Conservation (phyloP, 2,113 vertebrate species). For the Phalacrocorax brasilianus region DNA sequence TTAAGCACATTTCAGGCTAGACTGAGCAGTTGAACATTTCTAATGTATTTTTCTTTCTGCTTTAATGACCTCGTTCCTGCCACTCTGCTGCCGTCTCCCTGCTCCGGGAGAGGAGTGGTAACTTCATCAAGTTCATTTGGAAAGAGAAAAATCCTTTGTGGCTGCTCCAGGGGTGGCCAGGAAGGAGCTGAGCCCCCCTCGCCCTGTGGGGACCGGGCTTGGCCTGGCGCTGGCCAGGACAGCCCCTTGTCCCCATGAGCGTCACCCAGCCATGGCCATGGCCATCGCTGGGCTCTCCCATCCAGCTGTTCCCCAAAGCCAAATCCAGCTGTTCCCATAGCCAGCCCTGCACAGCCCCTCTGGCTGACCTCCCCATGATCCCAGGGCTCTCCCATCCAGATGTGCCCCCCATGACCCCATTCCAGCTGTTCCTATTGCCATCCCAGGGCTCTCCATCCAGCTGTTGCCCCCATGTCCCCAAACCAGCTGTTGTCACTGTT, state of each 20-base stretch:
- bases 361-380: fast-evolving
- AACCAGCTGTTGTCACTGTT: not conserved
- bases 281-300: fast-evolving
- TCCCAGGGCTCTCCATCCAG: not conserved
- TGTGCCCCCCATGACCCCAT: not conserved
- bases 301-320: not conserved
- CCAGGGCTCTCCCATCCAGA: not conserved
- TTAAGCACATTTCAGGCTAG: slow-evolving; percentile 65
- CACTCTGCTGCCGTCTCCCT: not conserved
- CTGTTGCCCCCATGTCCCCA: not conserved
- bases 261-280: fast-evolving
- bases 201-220: fast-evolving
- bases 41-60: slow-evolving; percentile 60
- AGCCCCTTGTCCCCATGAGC: not conserved
- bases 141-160: not conserved
- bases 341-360: not conserved
- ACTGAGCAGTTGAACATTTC: slow-evolving; percentile 53
- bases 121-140: not conserved
- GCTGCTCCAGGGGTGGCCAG: not conserved
- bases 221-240: fast-evolving
- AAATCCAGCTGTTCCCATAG: not conserved
- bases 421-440: not conserved
- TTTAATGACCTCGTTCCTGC: slow-evolving; percentile 39
- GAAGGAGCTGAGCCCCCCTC: fast-evolving
- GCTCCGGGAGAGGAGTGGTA: not conserved